These are phyloP conservation scores for Montipora cactus DNA, from an alignment of 64 coral and sea anemone genomes.

Conservation along the genomic window DNA sequence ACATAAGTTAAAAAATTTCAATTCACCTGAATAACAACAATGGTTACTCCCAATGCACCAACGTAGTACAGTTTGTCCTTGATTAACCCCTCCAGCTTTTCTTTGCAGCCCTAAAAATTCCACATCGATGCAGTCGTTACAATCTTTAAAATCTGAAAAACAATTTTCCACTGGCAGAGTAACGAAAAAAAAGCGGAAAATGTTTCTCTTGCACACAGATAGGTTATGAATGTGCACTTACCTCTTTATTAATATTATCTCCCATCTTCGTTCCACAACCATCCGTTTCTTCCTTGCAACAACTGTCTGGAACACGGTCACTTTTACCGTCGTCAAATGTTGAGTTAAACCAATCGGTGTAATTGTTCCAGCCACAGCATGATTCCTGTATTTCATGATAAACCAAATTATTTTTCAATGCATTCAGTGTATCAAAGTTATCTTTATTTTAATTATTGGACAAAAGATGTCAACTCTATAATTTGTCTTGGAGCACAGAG, in stretches of 20 bases:
- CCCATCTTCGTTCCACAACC: not conserved
- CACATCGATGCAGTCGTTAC: no score
- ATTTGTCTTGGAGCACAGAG: no score
- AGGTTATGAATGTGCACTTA: not conserved
- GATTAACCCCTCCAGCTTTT: not conserved
- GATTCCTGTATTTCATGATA: constrained; percentile 30
- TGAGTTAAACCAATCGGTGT: constrained; percentile 33
- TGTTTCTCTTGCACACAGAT: no score
- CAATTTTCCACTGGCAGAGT: no score
- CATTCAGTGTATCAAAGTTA: no score
- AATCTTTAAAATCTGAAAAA: no score
- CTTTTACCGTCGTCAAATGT: not conserved
- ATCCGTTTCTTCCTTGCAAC: not conserved
- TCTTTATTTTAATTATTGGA: no score
- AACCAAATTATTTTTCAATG: not conserved
- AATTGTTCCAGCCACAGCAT: constrained; percentile 45
- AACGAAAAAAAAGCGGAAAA: no score
- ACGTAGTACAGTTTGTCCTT: constrained; percentile 27
- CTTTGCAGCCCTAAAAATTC: constrained; percentile 24
- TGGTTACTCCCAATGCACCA: constrained; percentile 19
- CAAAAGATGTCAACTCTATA: no score
- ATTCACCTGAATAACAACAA: constrained; percentile 15
- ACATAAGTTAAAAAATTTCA: not conserved
- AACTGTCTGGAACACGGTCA: constrained; percentile 49
- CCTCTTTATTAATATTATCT: not conserved